Base-by-base conservation (phyloP, 2,888 invertebrate species). In the Augochlorella aurata region DNA sequence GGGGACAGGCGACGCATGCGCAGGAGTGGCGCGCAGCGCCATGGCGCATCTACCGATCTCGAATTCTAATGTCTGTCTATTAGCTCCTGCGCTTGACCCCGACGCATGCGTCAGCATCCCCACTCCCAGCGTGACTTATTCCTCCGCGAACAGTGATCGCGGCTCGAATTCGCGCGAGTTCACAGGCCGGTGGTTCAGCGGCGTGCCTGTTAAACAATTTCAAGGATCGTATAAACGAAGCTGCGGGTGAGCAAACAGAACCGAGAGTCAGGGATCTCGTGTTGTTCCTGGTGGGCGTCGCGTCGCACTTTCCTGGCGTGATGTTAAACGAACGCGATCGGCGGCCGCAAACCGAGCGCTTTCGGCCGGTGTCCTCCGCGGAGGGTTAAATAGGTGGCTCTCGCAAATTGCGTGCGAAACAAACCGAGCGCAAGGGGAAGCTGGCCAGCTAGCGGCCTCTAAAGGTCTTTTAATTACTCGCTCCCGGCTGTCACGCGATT, bases 401-500 rank as follows among this genome's bases (percentile, higher is more conserved):
- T 76, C 65, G 29, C 24, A 65, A 82, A 84, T 85, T 82, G 85
- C 84, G 82, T 85, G 85, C 74, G 29, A 67, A 74, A 47, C 70
- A 74, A 65, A 67, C 79, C 76, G 52, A 50, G 54, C 38, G 54
- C 63, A 58, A 67, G 49, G 68, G 78, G 61, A 50, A 63, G 78
- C 66, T 58, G 49, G 76, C 74, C 45, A 10, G 70, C 69, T 67
- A 61, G 61, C 58, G 16, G 71, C 65, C 45, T 72, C 72, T 69
- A 81, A 69, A 85, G 79, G 80, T 83, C 79, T 84, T 85, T 85
- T 85, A 85, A 85, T 85, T 85, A 85, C 84, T 74, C 79, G 74
- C 77, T 85, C 54, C 63, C 63, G 65, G 66, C 54, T 85, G 81
- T 85, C 84, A 85, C 85, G 85, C 85, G 74, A 85, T 70, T 85